Percentiles rank a stretch among this genome's conserved stretches.
These are phyloP conservation scores for Euschistus heros DNA, from an alignment of 1,140 invertebrate species.

Conservation along the genomic window DNA sequence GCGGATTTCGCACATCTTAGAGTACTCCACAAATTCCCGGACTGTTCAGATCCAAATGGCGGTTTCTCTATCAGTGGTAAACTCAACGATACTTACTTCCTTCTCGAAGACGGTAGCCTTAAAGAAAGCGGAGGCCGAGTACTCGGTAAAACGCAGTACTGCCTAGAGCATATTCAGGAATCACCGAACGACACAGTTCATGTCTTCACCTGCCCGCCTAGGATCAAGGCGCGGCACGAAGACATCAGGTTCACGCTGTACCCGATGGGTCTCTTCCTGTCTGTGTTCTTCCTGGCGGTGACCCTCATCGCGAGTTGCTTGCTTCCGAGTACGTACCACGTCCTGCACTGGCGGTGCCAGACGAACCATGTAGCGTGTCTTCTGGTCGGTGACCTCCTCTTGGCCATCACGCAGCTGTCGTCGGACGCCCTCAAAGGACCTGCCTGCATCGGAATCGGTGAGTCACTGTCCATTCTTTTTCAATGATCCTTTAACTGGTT, in stretches of 20 bases:
- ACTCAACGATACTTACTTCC: constrained; percentile 34
- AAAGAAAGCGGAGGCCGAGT: constrained; percentile 33
- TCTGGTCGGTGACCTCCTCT: constrained; percentile 60
- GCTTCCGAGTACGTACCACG: constrained; percentile 66
- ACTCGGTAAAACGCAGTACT: constrained; percentile 44
- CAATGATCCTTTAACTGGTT: too few relatives aligned
- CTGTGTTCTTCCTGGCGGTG: constrained; percentile 62
- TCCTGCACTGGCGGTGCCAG: constrained; percentile 73
- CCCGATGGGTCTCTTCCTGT: constrained; percentile 60
- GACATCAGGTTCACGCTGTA: constrained; percentile 55
- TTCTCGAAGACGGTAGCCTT: constrained; percentile 40
- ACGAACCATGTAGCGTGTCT: constrained; percentile 70
- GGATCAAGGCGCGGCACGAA: constrained; percentile 36
- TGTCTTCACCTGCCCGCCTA: constrained; percentile 47
- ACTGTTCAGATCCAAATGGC: constrained; percentile 34
- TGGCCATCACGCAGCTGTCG: constrained; percentile 59
- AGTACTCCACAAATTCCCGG: constrained; percentile 40
- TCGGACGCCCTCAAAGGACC: constrained; percentile 43
- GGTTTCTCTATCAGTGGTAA: constrained; percentile 38
- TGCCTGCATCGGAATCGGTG: constrained; percentile 52
- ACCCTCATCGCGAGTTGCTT: constrained; percentile 62
- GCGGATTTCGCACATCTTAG: constrained; percentile 19
- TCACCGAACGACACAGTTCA: constrained; percentile 38
- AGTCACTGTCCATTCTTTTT: constrained; percentile 34
- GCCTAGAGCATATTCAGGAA: constrained; percentile 47